Percentiles rank a stretch among this genome's conserved stretches.
Conservation (phyloP, 2,888 invertebrate genomes). For the Drosophila nigritarsus region DNA sequence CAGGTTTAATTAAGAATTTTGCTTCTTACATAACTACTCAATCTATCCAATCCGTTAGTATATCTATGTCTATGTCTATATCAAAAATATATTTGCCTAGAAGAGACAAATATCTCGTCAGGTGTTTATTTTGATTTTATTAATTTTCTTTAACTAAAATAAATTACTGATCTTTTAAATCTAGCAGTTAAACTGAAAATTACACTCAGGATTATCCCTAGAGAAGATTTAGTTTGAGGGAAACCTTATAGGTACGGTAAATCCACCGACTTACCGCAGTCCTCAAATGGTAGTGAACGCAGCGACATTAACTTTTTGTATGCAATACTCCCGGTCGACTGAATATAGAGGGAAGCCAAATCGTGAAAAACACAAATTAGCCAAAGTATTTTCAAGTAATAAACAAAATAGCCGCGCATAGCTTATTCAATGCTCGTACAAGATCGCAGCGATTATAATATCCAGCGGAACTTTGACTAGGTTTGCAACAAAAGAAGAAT, state of each 20-base stretch:
- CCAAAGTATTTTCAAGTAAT: slow-evolving; percentile 68
- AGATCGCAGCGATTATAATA: slow-evolving; percentile 59
- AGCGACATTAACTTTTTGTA: slow-evolving; percentile 50
- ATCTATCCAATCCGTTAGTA: background rate
- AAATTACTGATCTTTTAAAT: background rate
- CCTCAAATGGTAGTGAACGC: slow-evolving; percentile 77
- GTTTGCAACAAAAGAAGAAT: slow-evolving; percentile 6
- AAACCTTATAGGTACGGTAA: background rate
- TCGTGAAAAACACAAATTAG: slow-evolving; percentile 39
- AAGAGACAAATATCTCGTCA: background rate
- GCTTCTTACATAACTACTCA: background rate
- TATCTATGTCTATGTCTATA: background rate
- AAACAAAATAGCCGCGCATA: slow-evolving; percentile 63
- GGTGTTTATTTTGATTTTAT: background rate
- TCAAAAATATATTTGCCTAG: background rate
- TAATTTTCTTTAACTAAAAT: background rate
- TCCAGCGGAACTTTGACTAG: slow-evolving; percentile 29
- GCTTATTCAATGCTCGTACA: slow-evolving; percentile 41
- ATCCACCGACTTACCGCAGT: slow-evolving; percentile 75
- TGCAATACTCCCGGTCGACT: slow-evolving; percentile 33
- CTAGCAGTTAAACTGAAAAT: background rate
- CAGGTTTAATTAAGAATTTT: background rate
- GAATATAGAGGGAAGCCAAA: slow-evolving; percentile 22
- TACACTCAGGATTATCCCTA: background rate
- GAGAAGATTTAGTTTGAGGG: background rate